Evolutionary conservation across 2,888 invertebrate genomes (phyloP).

Genomic region (Conchocele bisecta): DNA sequence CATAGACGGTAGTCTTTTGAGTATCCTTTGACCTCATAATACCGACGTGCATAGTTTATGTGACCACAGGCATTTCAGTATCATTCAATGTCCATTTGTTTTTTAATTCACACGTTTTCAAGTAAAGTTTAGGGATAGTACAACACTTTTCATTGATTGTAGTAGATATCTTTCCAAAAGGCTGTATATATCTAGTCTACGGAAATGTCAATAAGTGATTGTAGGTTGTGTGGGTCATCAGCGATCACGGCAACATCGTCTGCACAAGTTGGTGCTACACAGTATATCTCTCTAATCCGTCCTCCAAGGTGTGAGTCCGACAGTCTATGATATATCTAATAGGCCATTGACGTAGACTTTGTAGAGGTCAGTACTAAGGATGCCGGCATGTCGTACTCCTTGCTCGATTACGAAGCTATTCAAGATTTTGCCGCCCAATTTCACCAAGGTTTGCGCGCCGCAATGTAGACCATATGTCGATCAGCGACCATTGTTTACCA

Average conservation of each 20-base stretch:
- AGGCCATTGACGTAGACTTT: slow-evolving; percentile 25
- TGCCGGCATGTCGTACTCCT: slow-evolving; percentile 19
- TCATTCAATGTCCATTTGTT: neutral
- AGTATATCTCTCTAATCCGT: neutral
- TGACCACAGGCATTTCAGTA: neutral
- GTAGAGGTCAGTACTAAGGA: slow-evolving; percentile 15
- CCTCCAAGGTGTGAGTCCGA: neutral
- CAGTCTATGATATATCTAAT: neutral
- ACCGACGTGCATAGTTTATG: neutral
- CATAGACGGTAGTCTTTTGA: neutral
- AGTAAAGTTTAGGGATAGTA: too few relatives aligned
- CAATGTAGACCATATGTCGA: slow-evolving; percentile 11
- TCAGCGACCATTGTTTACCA: slow-evolving; percentile 7
- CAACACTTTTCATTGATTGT: too few relatives aligned
- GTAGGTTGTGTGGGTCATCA: neutral
- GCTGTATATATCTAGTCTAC: too few relatives aligned
- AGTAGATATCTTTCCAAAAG: too few relatives aligned
- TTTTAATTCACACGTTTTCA: too few relatives aligned
- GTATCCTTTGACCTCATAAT: neutral
- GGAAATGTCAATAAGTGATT: too few relatives aligned
- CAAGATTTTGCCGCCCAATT: slow-evolving; percentile 6
- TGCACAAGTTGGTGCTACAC: slow-evolving; percentile 3
- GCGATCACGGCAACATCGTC: neutral
- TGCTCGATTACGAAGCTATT: neutral
- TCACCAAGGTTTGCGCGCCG: neutral